Conservation (phyloP, 2,797 vertebrate genomes). For the Lutjanus campechanus region DNA sequence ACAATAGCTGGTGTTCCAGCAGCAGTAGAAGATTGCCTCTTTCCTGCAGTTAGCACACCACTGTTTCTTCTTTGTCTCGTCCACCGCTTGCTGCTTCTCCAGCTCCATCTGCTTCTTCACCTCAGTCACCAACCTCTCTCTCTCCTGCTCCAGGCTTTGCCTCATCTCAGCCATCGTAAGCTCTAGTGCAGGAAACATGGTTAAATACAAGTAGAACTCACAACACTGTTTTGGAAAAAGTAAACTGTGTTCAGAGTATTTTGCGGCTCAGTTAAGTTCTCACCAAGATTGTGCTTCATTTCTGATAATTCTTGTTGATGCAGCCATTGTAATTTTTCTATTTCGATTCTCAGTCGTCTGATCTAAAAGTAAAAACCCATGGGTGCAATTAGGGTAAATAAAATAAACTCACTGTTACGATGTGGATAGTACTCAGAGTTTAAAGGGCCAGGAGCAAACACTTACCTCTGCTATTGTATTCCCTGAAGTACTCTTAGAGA, state of each 20-base stretch:
- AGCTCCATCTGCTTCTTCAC: constrained; percentile 95
- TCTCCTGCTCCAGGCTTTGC: constrained; percentile 96
- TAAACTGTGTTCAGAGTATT: neutral
- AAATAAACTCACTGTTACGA: neutral
- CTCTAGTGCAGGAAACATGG: constrained; percentile 80
- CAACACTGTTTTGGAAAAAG: neutral
- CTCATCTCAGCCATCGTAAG: constrained; percentile 98
- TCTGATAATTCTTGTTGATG: constrained; percentile 98
- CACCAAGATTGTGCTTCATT: constrained; percentile 99
- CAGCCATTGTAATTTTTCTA: constrained; percentile 98
- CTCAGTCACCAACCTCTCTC: constrained; percentile 93
- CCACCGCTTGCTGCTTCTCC: constrained; percentile 94
- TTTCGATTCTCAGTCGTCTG: constrained; percentile 95
- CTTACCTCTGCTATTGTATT: constrained; percentile 96
- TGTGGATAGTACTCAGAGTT: neutral
- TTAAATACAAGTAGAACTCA: constrained; percentile 14
- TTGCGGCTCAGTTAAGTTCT: constrained; percentile 27
- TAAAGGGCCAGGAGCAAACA: constrained; percentile 21
- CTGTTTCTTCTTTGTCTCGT: constrained; percentile 97
- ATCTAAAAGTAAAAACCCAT: constrained; percentile 85
- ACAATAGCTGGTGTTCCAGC: constrained; percentile 98
- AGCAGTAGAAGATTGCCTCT: constrained; percentile 97
- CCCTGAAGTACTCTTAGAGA: constrained; percentile 96
- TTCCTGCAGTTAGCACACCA: constrained; percentile 97
- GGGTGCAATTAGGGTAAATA: neutral